These are phyloP conservation scores for Ispidina lecontei DNA, from an alignment of 2,797 vertebrate species.

Conservation along the genomic window DNA sequence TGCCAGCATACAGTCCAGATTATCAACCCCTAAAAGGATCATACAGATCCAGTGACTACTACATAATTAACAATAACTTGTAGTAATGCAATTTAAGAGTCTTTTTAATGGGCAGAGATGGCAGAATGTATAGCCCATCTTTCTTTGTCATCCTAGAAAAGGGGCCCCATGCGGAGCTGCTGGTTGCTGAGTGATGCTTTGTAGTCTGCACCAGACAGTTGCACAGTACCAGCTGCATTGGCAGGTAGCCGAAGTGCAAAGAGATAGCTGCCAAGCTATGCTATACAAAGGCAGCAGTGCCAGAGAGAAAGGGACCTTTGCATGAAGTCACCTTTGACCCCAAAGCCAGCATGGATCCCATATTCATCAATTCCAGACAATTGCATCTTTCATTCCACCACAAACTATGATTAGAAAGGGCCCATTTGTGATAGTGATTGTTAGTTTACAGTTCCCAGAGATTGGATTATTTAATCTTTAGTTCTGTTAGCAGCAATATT, in stretches of 20 bases:
- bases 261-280: slow-evolving; percentile 86
- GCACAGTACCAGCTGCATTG: slow-evolving; percentile 95
- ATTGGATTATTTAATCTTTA: slow-evolving; percentile 71
- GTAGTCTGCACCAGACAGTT: slow-evolving; percentile 86
- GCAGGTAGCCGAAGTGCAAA: slow-evolving; percentile 89
- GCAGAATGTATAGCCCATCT: slow-evolving; percentile 83
- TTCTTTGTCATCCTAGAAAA: slow-evolving; percentile 87
- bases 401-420: slow-evolving; percentile 82
- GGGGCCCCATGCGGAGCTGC: slow-evolving; percentile 82
- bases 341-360: slow-evolving; percentile 87
- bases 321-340: slow-evolving; percentile 84
- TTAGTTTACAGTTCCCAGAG: slow-evolving; percentile 78
- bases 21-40: slow-evolving; percentile 65
- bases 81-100: slow-evolving; percentile 81
- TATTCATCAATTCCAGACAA: slow-evolving; percentile 92
- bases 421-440: slow-evolving; percentile 70
- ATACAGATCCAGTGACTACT: slow-evolving; percentile 81
- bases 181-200: slow-evolving; percentile 87
- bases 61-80: slow-evolving; percentile 85
- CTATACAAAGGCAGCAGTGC: slow-evolving; percentile 85
- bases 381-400: slow-evolving; percentile 91
- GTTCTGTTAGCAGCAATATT: slow-evolving; percentile 72
- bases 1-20: slow-evolving; percentile 26
- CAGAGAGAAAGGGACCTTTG: slow-evolving; percentile 87
- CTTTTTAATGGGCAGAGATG: slow-evolving; percentile 78